Conservation (phyloP, 2,888 invertebrate species). For the Pseudococcus jackbeardsleyi region DNA sequence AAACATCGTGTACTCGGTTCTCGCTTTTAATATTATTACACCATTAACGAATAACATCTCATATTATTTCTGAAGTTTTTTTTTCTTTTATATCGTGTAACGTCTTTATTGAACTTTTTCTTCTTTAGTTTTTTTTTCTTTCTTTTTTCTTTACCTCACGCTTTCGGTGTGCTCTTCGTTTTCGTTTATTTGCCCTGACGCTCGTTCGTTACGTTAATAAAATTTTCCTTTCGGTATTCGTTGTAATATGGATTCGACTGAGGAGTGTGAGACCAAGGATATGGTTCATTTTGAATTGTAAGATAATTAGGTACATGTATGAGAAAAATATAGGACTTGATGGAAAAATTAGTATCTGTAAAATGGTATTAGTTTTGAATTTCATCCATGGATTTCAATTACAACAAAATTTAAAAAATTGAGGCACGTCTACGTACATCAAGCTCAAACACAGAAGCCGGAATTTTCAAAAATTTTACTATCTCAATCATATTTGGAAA, state of each 20-base stretch:
- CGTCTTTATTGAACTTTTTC: conserved; percentile 34
- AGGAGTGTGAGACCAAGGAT: no score
- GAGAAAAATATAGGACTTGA: no score
- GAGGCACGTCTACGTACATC: no score
- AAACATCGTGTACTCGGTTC: conserved; percentile 52
- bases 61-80: conserved; percentile 44
- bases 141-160: neutral
- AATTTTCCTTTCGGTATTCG: neutral
- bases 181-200: neutral
- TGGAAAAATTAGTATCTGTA: no score
- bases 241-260: neutral
- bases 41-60: conserved; percentile 50
- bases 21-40: conserved; percentile 54
- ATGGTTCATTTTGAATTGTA: no score
- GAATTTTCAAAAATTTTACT: no score
- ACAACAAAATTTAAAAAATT: no score
- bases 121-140: neutral
- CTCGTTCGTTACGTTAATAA: conserved; percentile 5
- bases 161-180: neutral
- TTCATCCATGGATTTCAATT: no score
- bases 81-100: conserved; percentile 45
- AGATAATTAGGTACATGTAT: no score
- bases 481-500: no score
- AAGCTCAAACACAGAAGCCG: no score
- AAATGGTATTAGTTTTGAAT: no score